Evolutionary conservation across 2,113 vertebrate genomes (phyloP).

Genomic region (Abramis brama): DNA sequence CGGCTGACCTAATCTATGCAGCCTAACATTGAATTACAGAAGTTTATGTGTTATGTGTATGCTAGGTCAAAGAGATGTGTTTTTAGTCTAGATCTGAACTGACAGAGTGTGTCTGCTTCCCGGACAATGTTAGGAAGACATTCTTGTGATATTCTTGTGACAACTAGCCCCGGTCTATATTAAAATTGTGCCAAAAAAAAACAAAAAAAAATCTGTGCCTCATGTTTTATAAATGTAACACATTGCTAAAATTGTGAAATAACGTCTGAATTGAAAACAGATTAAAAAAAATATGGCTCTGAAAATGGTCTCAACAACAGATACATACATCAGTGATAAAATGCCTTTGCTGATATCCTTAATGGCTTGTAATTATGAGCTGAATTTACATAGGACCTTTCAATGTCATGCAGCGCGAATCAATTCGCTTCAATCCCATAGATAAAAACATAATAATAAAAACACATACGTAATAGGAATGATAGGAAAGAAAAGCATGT

Average conservation of each 20-base stretch:
- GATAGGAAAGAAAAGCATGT: neutral
- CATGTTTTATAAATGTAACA: neutral
- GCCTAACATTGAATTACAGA: too few species aligned
- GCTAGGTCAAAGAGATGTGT: too few species aligned
- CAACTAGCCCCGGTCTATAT: neutral
- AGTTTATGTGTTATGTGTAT: too few species aligned
- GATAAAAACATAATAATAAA: neutral
- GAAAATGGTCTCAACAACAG: neutral
- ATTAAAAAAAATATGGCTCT: neutral
- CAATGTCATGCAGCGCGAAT: neutral
- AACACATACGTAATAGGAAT: neutral
- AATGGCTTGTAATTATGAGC: neutral
- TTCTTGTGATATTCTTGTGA: neutral
- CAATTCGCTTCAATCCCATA: neutral
- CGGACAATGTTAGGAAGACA: too few species aligned
- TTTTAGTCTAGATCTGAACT: too few species aligned
- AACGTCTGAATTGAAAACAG: neutral
- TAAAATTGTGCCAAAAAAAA: too few species aligned
- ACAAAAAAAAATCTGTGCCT: neutral
- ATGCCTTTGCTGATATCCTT: neutral
- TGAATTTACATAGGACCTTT: conserved; percentile 13
- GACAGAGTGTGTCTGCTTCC: too few species aligned
- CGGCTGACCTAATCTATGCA: too few species aligned
- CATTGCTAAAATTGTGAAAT: neutral
- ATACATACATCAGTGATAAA: conserved; percentile 20